Evolutionary conservation across 92 coral and sea anemone species (phyloP).

Genomic region (Porites rus): DNA sequence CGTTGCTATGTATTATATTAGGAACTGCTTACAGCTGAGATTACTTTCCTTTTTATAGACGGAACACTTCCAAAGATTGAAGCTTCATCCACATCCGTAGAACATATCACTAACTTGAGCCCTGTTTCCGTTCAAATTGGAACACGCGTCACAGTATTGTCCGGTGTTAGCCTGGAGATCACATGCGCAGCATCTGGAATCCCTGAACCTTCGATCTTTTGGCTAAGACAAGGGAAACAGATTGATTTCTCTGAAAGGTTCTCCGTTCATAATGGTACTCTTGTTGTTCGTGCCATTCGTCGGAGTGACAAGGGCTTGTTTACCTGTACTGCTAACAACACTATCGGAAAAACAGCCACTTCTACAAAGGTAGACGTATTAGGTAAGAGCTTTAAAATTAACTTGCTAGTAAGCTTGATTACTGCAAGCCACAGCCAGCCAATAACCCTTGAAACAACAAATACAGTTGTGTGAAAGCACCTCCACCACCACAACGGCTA

Average conservation of each 20-base stretch:
- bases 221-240: constrained; percentile 62
- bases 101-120: constrained; percentile 55
- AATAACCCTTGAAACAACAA: no score
- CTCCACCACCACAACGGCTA: background rate
- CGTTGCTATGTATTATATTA: no score
- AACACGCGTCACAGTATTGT: constrained; percentile 69
- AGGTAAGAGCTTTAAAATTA: constrained; percentile 49
- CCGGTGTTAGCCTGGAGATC: constrained; percentile 62
- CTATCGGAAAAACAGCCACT: constrained; percentile 47
- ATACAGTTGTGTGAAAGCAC: no score
- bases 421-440: no score
- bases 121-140: constrained; percentile 68
- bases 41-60: constrained; percentile 45
- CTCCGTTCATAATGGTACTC: constrained; percentile 40
- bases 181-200: constrained; percentile 73
- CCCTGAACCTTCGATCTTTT: constrained; percentile 75
- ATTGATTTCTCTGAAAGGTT: constrained; percentile 46
- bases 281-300: constrained; percentile 47
- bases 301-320: constrained; percentile 61
- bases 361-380: constrained; percentile 59
- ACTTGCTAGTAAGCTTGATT: background rate
- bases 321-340: constrained; percentile 71
- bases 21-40: no score
- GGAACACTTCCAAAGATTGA: constrained; percentile 67
- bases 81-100: constrained; percentile 49